Conservation (phyloP, 2,888 invertebrate species). For the Electrophaes corylata region DNA sequence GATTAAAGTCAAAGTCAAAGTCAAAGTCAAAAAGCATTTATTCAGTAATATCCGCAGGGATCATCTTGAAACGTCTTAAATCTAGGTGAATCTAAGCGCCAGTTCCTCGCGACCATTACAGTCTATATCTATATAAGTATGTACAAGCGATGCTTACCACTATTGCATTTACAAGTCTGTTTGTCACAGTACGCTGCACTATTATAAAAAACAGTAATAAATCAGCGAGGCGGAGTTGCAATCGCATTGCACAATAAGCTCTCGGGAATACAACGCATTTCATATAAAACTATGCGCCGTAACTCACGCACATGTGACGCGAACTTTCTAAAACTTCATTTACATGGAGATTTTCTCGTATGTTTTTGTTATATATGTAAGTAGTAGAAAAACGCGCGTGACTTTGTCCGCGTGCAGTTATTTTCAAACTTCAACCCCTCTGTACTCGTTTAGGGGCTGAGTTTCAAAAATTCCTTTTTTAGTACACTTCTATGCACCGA, state of each 20-base stretch:
- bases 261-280: conserved; percentile 27
- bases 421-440: too few relatives aligned
- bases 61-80: too few relatives aligned
- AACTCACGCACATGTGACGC: conserved; percentile 27
- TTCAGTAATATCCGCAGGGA: too few relatives aligned
- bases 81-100: too few relatives aligned
- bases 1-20: too few relatives aligned
- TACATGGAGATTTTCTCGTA: not conserved
- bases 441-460: too few relatives aligned
- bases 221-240: conserved; percentile 14
- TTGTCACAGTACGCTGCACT: not conserved
- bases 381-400: too few relatives aligned
- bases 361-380: not conserved
- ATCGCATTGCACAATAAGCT: conserved; percentile 28
- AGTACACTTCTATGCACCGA: too few relatives aligned
- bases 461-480: too few relatives aligned
- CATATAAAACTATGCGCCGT: conserved; percentile 32
- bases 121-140: not conserved
- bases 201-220: conserved; percentile 11
- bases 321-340: not conserved
- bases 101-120: too few relatives aligned
- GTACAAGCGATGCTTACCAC: not conserved
- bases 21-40: too few relatives aligned
- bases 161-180: not conserved
- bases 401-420: too few relatives aligned